Base-by-base conservation (phyloP, 2,888 invertebrate genomes). In the Embidobia sp. region DNA sequence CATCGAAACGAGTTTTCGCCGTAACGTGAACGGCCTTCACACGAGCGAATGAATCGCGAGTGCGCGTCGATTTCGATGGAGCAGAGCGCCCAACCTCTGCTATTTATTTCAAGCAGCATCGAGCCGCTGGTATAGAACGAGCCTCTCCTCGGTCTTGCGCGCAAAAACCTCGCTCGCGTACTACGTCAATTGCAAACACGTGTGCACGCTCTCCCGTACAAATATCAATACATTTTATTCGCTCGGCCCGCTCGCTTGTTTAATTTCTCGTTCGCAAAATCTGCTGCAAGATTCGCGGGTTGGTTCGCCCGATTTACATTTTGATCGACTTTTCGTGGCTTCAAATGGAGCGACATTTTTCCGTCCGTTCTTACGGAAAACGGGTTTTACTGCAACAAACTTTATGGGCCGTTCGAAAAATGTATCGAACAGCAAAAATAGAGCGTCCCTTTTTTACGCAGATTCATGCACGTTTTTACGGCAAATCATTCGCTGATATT, bases 1-100 rank as follows among this genome's bases (percentile, higher is more conserved):
- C 75, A 75, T 75, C 78, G 78, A 72, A 78, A 78, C 78, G 78
- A 72, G 78, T 78, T 78, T 78, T 78, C 57, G 75, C 75, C 78
- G 67, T 75, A 75, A 75, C 75, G 78, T 78, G 78, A 78, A 78
- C 78, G 78, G 78, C 78, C 78, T 78, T 78, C 78, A 78, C 78
- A 75, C 78, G 78, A 78, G 70, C 78, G 78, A 78, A 78, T 78
- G 78, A 78, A 78, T 78, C 78, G 74, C 70, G 70, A 64, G 70
- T 70, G 69, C 69, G 64, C 69, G 73, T 72, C 70, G 72, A 72
- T 77, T 77, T 72, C 66, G 77, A 77, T 66, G 70, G 77, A 76
- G 63, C 77, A 64, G 74, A 63, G 70, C 74, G 74, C 66, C 66
- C 74, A 66, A 70, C 59, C 66, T 69, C 70, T 59, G 78, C 78